Conservation (phyloP, 2,113 vertebrate species). For the Dicerorhinus sumatrensis region DNA sequence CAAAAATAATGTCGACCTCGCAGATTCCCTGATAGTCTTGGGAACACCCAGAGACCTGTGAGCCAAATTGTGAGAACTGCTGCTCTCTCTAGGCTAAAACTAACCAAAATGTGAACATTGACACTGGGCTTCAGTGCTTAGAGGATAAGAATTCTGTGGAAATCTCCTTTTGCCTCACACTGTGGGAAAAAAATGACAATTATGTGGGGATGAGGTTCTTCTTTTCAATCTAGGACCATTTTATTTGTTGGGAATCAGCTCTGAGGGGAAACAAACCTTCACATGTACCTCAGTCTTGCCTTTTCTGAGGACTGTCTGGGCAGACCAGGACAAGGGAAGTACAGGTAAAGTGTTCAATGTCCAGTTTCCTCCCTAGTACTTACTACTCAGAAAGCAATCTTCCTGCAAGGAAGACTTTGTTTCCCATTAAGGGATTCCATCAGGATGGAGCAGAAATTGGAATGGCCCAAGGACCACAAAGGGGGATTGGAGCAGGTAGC, state of each 20-base stretch:
- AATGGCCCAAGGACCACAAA: neutral
- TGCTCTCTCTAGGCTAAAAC: neutral
- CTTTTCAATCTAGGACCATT: neutral
- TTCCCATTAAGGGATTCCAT: neutral
- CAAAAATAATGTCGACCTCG: neutral
- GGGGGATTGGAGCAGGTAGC: neutral
- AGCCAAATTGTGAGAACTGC: neutral
- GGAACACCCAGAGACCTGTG: neutral
- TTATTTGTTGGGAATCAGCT: neutral
- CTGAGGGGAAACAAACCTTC: neutral
- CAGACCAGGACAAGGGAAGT: neutral
- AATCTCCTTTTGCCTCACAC: neutral
- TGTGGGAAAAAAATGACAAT: neutral
- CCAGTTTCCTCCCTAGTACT: neutral
- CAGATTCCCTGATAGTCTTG: neutral
- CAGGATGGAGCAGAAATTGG: neutral
- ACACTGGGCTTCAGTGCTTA: neutral
- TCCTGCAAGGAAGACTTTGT: neutral
- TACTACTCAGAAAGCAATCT: neutral
- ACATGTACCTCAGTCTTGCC: neutral
- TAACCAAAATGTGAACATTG: neutral
- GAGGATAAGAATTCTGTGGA: neutral
- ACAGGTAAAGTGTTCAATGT: accelerated
- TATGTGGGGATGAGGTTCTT: too few relatives aligned
- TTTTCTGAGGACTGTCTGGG: neutral